These are phyloP conservation scores for Tragelaphus oryx DNA, from an alignment of 2,797 vertebrate genomes.

Conservation along the genomic window DNA sequence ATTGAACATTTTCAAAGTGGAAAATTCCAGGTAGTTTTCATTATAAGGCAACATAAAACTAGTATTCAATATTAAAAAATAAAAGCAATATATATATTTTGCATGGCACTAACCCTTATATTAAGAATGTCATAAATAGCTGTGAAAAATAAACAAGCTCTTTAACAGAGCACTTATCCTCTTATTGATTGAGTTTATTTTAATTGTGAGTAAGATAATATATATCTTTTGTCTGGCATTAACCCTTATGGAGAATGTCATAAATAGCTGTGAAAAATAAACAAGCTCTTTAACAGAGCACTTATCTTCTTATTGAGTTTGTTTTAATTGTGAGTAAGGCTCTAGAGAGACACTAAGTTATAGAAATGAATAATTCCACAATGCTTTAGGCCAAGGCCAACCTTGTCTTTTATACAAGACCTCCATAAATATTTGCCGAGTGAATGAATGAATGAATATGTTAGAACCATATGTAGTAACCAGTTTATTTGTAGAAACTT, in stretches of 20 bases:
- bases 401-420: not conserved
- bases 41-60: constrained; percentile 30
- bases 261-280: not conserved
- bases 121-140: not conserved
- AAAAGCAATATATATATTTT: not conserved
- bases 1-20: constrained; percentile 54
- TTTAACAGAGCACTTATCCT: not conserved
- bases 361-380: not conserved
- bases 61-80: not conserved
- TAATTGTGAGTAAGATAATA: not conserved
- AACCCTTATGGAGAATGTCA: not conserved
- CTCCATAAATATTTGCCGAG: not conserved
- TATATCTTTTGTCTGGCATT: not conserved
- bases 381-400: not conserved
- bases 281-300: not conserved
- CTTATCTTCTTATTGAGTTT: not conserved
- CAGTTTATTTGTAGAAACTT: not conserved
- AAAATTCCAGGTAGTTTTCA: constrained; percentile 47
- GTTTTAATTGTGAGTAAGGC: not conserved
- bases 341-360: not conserved
- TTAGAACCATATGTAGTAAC: not conserved
- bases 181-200: not conserved
- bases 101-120: not conserved
- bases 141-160: not conserved
- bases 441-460: not conserved